A percentile compares a stretch with the other conserved stretches of the same genome.
These are phyloP conservation scores for Pterois miles DNA, from an alignment of 2,797 vertebrate genomes.

Conservation along the genomic window DNA sequence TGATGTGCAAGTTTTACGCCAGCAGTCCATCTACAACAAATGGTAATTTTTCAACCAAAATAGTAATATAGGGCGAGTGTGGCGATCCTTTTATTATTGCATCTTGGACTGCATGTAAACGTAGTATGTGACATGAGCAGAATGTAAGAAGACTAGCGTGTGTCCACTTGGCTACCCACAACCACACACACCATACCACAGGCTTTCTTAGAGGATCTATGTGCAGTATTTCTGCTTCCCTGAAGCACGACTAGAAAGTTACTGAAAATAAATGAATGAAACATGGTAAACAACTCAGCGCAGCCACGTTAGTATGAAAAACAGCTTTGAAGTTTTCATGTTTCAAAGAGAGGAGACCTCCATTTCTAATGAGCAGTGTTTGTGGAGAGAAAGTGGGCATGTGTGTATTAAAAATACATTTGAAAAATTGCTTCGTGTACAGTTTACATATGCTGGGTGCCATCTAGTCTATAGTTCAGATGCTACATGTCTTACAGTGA, in stretches of 20 bases:
- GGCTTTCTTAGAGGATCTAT: slow-evolving; percentile 52
- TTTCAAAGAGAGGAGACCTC: background rate
- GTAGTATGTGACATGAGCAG: slow-evolving; percentile 10
- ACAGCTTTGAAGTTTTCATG: background rate
- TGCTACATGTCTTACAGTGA: background rate
- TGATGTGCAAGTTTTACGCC: background rate
- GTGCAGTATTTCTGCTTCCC: slow-evolving; percentile 47
- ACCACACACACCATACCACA: background rate
- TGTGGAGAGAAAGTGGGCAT: background rate
- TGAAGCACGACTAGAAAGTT: background rate
- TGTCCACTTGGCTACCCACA: background rate
- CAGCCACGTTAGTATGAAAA: background rate
- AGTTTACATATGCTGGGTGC: background rate
- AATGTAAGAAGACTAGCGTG: background rate
- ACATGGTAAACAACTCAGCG: background rate
- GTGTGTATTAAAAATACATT: background rate
- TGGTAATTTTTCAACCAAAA: background rate
- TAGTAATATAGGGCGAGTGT: background rate
- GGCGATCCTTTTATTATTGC: background rate
- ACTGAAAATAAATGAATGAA: background rate
- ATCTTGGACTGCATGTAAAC: slow-evolving; percentile 38
- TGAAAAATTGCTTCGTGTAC: background rate
- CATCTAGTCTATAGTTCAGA: background rate
- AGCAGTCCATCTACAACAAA: background rate
- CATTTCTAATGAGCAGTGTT: background rate